A percentile compares a stretch with the other conserved stretches of the same genome.
Evolutionary conservation across 2,113 vertebrate species (phyloP).

Genomic region (Podocnemis expansa): DNA sequence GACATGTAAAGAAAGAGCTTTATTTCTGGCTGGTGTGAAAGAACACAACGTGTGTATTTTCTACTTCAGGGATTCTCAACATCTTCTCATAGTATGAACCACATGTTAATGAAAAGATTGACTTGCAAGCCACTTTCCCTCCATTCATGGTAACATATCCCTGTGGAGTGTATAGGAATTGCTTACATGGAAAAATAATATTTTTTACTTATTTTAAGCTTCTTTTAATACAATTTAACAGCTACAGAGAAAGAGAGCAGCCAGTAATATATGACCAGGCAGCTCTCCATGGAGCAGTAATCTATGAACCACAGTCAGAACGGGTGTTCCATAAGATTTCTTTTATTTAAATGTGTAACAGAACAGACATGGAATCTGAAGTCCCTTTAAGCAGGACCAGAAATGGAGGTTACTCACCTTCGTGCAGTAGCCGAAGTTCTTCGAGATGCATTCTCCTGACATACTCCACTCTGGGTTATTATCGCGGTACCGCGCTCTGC

Average conservation of each 20-base stretch:
- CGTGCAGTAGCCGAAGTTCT: too few species aligned
- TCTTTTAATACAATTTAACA: neutral
- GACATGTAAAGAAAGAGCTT: neutral
- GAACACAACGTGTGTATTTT: neutral
- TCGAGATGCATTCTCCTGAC: too few species aligned
- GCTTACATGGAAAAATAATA: neutral
- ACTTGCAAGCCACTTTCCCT: neutral
- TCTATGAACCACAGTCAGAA: neutral
- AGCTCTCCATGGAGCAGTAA: neutral
- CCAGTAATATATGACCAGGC: neutral
- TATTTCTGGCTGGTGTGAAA: neutral
- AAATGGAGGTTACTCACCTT: too few species aligned
- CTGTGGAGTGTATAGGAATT: neutral
- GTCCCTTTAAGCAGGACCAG: too few species aligned
- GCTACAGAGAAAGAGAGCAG: neutral
- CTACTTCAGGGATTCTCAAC: neutral
- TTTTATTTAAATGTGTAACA: neutral
- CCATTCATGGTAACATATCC: neutral
- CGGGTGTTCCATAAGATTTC: neutral
- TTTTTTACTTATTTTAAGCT: neutral
- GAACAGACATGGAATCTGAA: neutral
- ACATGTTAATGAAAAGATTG: neutral
- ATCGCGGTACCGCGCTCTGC: too few species aligned
- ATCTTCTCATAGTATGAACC: neutral
- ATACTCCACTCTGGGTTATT: too few species aligned